Evolutionary conservation across 1,140 invertebrate species (phyloP).

Genomic region (Drosophila miranda): DNA sequence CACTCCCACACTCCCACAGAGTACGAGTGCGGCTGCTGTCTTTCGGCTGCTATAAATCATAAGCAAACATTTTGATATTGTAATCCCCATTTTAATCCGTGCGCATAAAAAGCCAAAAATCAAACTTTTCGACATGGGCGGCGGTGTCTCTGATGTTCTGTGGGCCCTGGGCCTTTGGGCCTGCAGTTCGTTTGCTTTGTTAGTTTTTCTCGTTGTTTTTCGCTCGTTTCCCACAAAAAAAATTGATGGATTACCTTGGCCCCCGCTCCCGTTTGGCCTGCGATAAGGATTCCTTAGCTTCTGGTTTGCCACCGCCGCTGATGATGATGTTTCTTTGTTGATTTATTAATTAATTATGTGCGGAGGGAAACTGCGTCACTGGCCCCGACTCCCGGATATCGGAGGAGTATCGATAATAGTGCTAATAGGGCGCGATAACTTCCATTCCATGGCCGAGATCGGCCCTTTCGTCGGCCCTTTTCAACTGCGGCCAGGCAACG

Average conservation of each 20-base stretch:
- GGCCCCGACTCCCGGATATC: neutral
- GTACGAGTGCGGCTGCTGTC: conserved; percentile 48
- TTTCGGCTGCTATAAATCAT: conserved; percentile 78
- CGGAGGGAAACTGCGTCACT: conserved; percentile 70
- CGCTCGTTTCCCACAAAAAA: conserved; percentile 48
- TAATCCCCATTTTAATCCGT: conserved; percentile 82
- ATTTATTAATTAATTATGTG: conserved; percentile 81
- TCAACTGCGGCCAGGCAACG: conserved; percentile 1
- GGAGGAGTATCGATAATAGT: conserved; percentile 62
- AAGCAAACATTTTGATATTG: conserved; percentile 82
- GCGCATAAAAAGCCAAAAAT: conserved; percentile 82
- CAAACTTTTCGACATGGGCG: conserved; percentile 81
- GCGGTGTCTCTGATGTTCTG: conserved; percentile 74
- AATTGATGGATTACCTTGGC: conserved; percentile 79
- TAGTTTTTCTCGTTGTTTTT: conserved; percentile 56
- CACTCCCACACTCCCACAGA: conserved; percentile 27
- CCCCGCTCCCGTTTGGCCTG: conserved; percentile 19
- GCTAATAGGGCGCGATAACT: conserved; percentile 61
- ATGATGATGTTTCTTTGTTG: conserved; percentile 60
- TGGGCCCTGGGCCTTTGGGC: conserved; percentile 10
- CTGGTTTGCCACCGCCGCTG: conserved; percentile 35
- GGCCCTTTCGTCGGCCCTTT: conserved; percentile 50
- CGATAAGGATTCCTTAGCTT: conserved; percentile 56
- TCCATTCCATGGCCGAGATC: conserved; percentile 52
- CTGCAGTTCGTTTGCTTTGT: conserved; percentile 55